phyloP scores from a whole-genome alignment of 1,140 invertebrate species.

The Phthorimaea operculella region DNA sequence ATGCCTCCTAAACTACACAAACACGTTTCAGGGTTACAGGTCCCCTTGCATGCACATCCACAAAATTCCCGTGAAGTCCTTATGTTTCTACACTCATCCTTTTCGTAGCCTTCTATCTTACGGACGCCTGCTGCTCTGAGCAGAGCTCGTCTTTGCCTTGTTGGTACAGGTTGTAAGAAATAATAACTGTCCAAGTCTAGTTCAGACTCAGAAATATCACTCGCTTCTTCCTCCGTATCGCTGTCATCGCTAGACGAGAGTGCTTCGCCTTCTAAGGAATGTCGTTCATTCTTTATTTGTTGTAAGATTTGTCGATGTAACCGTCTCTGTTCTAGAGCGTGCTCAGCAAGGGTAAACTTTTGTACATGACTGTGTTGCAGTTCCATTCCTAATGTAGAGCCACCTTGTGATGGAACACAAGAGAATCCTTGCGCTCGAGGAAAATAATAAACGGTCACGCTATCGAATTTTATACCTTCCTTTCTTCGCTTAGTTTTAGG shows the following conservation, averaged over 20 bases:
- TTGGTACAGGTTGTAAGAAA: slow-evolving; percentile 93
- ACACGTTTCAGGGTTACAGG: slow-evolving; percentile 96
- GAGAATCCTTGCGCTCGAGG: slow-evolving; percentile 96
- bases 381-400: slow-evolving; percentile 96
- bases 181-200: slow-evolving; percentile 93
- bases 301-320: slow-evolving; percentile 85
- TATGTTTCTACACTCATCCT: slow-evolving; percentile 94
- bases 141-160: slow-evolving; percentile 87
- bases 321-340: slow-evolving; percentile 87
- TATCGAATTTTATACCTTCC: slow-evolving; percentile 87
- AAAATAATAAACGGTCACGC: slow-evolving; percentile 96
- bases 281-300: slow-evolving; percentile 77
- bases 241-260: slow-evolving; percentile 80
- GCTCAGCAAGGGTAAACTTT: slow-evolving; percentile 78
- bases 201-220: slow-evolving; percentile 85
- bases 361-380: slow-evolving; percentile 83
- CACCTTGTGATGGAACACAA: slow-evolving; percentile 96
- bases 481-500: slow-evolving; percentile 73
- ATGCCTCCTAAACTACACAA: slow-evolving; percentile 94
- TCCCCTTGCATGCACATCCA: slow-evolving; percentile 94
- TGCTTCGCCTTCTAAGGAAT: slow-evolving; percentile 62
- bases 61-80: slow-evolving; percentile 93
- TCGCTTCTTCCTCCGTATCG: slow-evolving; percentile 83
- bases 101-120: slow-evolving; percentile 94
- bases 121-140: slow-evolving; percentile 89